Percentiles rank a stretch among this genome's conserved stretches.
phyloP scores from a whole-genome alignment of 2,888 invertebrate species.

The Caprella mutica region DNA sequence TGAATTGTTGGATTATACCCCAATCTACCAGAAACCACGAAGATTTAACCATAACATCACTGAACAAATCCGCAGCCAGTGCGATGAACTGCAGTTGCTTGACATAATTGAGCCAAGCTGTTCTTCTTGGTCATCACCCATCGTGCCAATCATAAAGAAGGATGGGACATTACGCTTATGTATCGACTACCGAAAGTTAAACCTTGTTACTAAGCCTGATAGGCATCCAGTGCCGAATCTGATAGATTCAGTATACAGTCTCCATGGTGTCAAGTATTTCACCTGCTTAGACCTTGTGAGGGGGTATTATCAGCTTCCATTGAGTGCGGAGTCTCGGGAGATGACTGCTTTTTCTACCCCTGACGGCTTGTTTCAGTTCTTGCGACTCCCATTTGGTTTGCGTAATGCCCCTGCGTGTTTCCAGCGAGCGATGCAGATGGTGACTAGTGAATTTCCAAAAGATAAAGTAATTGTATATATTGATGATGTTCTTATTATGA shows the following conservation, averaged over 20 bases:
- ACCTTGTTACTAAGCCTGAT: background rate
- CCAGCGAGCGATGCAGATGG: background rate
- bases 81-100: no score
- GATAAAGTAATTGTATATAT: background rate
- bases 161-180: background rate
- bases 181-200: background rate
- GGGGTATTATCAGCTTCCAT: background rate
- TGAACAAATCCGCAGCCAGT: no score
- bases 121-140: no score
- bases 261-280: slow-evolving; percentile 6
- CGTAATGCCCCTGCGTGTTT: background rate
- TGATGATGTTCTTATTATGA: background rate
- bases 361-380: background rate
- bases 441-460: background rate
- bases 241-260: slow-evolving; percentile 3
- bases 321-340: background rate
- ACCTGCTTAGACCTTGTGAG: slow-evolving; percentile 1
- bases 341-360: slow-evolving; percentile 2
- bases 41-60: no score
- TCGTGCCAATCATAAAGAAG: background rate
- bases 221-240: background rate
- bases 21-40: no score
- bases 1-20: no score
- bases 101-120: no score
- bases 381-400: background rate